These are phyloP conservation scores for Leptogaster cylindrica DNA, from an alignment of 2,888 invertebrate species.

Conservation along the genomic window DNA sequence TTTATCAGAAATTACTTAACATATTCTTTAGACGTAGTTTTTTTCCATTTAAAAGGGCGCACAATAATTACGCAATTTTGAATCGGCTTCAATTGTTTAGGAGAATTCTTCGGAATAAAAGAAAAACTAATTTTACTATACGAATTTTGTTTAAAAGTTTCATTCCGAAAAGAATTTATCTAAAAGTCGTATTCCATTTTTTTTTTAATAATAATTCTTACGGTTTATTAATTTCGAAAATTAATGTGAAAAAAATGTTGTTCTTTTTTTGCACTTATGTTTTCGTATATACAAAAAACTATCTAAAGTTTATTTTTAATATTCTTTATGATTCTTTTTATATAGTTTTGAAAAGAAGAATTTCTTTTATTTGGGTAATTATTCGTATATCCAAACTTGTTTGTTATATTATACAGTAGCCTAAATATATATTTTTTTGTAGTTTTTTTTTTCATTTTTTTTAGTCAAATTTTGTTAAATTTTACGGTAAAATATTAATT, in stretches of 20 bases:
- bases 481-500: conserved; percentile 14
- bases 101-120: not conserved
- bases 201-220: not conserved
- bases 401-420: conserved; percentile 26
- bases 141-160: not conserved
- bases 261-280: conserved; percentile 42
- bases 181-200: not conserved
- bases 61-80: not conserved
- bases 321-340: conserved; percentile 31
- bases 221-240: conserved; percentile 13
- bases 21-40: not conserved
- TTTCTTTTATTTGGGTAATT: conserved; percentile 21
- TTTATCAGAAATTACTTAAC: conserved; percentile 35
- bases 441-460: conserved; percentile 11
- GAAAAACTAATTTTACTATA: not conserved
- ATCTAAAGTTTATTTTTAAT: conserved; percentile 50
- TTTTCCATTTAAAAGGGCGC: not conserved
- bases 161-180: conserved; percentile 13
- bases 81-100: not conserved
- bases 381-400: conserved; percentile 42
- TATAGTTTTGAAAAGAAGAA: conserved; percentile 29
- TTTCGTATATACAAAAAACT: conserved; percentile 61
- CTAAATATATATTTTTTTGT: conserved; percentile 38
- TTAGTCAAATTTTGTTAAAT: conserved; percentile 26
- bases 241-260: conserved; percentile 25